phyloP scores from a whole-genome alignment of 2,113 vertebrate species.

The Spea bombifrons region DNA sequence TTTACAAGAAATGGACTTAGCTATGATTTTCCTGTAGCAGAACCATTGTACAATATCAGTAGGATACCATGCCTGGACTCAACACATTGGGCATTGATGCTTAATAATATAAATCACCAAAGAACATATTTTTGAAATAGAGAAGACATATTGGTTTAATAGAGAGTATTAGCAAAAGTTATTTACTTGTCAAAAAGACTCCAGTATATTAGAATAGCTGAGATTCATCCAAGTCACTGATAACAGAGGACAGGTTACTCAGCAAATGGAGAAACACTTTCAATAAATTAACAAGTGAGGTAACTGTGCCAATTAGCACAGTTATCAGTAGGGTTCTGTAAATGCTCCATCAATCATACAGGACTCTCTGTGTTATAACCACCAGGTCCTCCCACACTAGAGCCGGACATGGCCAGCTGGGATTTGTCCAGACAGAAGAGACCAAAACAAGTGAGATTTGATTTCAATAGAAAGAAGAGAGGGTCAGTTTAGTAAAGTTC shows the following conservation, averaged over 20 bases:
- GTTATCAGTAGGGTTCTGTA: constrained; percentile 58
- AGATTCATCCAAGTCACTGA: constrained; percentile 15
- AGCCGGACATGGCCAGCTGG: constrained; percentile 65
- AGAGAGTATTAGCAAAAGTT: too few relatives aligned
- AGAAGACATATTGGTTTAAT: too few relatives aligned
- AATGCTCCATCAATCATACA: constrained; percentile 71
- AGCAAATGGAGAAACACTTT: constrained; percentile 33
- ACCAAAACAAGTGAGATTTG: constrained; percentile 31
- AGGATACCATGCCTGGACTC: too few relatives aligned
- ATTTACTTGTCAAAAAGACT: neutral
- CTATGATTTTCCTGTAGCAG: too few relatives aligned
- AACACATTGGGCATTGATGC: too few relatives aligned
- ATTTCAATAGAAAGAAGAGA: constrained; percentile 28
- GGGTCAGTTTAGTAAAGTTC: constrained; percentile 32
- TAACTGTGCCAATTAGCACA: constrained; percentile 33
- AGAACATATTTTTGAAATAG: too few relatives aligned
- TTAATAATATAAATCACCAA: too few relatives aligned
- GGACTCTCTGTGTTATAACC: constrained; percentile 61
- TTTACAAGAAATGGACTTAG: too few relatives aligned
- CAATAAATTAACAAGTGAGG: constrained; percentile 26
- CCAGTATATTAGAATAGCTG: constrained; percentile 11
- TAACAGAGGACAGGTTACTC: constrained; percentile 47
- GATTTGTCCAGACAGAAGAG: constrained; percentile 56
- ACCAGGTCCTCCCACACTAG: constrained; percentile 65
- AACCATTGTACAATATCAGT: too few relatives aligned